phyloP scores from a whole-genome alignment of 1,140 invertebrate genomes.

The Drosophila micromelanica region DNA sequence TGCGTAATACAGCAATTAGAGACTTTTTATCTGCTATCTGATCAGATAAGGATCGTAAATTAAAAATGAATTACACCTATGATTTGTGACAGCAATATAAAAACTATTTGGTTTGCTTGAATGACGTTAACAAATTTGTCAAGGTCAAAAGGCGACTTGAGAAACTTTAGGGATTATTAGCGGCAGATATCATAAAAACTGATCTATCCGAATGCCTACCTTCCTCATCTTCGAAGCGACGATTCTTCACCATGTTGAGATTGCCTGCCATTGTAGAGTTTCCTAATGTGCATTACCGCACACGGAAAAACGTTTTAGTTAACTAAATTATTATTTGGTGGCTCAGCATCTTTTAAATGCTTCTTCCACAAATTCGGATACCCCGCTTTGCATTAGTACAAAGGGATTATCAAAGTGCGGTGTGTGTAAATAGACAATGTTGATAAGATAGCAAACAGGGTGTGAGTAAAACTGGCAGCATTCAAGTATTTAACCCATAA shows the following conservation, averaged over 20 bases:
- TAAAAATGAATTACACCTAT: constrained; percentile 12
- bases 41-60: constrained; percentile 22
- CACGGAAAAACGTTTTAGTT: background rate
- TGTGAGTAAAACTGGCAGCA: constrained; percentile 2
- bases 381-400: background rate
- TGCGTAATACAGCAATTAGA: constrained; percentile 1
- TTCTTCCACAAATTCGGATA: constrained; percentile 8
- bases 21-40: constrained; percentile 86
- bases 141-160: constrained; percentile 17
- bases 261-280: constrained; percentile 20
- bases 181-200: too few relatives aligned
- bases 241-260: constrained; percentile 34
- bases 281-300: constrained; percentile 10
- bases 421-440: background rate
- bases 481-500: constrained; percentile 4
- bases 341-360: constrained; percentile 28
- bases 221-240: constrained; percentile 44
- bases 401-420: background rate
- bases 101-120: background rate
- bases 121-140: background rate
- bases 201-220: constrained; percentile 9
- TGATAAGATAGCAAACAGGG: constrained; percentile 23
- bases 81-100: background rate
- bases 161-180: background rate
- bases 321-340: constrained; percentile 26